A percentile compares a stretch with the other conserved stretches of the same genome.
These are phyloP conservation scores for Drosophila tripunctata DNA, from an alignment of 2,888 invertebrate species.

Conservation along the genomic window DNA sequence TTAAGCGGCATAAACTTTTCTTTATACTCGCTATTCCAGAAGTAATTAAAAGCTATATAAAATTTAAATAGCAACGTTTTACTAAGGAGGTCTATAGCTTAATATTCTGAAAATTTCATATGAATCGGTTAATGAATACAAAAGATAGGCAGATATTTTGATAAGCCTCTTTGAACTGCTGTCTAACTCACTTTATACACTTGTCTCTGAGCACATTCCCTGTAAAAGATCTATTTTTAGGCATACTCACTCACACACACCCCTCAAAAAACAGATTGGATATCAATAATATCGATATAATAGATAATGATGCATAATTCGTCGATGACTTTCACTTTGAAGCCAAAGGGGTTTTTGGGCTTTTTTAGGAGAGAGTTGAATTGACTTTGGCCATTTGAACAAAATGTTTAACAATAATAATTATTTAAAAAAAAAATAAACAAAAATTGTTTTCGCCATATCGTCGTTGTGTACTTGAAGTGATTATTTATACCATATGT, in stretches of 20 bases:
- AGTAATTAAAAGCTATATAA: not conserved
- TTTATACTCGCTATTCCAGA: not conserved
- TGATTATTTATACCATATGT: slow-evolving; percentile 20
- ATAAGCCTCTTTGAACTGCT: not conserved
- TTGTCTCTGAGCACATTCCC: slow-evolving; percentile 1
- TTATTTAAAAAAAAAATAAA: too few relatives aligned
- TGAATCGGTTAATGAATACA: not conserved
- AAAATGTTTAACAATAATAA: slow-evolving; percentile 54
- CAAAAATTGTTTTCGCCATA: slow-evolving; percentile 36
- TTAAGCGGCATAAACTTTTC: slow-evolving; percentile 5
- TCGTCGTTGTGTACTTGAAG: slow-evolving; percentile 51
- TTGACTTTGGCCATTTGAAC: slow-evolving; percentile 23
- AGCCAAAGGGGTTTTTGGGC: not conserved
- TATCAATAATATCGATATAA: slow-evolving; percentile 9
- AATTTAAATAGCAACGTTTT: too few relatives aligned
- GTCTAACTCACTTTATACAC: too few relatives aligned
- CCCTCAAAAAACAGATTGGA: not conserved
- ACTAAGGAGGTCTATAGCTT: not conserved
- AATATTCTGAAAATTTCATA: not conserved
- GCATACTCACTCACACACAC: not conserved
- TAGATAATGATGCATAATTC: slow-evolving; percentile 38
- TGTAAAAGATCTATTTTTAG: slow-evolving; percentile 9
- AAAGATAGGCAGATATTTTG: not conserved
- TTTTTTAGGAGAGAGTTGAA: slow-evolving; percentile 11
- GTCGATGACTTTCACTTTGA: slow-evolving; percentile 58